These are phyloP conservation scores for Ranitomeya variabilis DNA, from an alignment of 2,113 vertebrate genomes.

Conservation along the genomic window DNA sequence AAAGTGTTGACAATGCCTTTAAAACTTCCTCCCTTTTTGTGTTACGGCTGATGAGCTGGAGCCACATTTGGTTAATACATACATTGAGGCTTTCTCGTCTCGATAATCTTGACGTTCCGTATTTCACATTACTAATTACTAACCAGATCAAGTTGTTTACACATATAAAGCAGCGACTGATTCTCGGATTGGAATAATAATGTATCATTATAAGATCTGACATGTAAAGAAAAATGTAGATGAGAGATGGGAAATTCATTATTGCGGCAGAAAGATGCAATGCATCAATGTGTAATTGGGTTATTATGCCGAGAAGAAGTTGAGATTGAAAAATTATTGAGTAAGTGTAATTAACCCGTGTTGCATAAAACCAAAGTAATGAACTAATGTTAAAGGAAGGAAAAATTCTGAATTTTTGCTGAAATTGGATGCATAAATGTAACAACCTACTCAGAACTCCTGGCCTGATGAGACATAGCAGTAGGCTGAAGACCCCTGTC, in stretches of 20 bases:
- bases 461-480: too few species aligned
- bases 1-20: too few species aligned
- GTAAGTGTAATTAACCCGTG: conserved; percentile 34
- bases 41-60: too few species aligned
- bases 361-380: conserved; percentile 2
- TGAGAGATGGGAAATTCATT: conserved; percentile 34
- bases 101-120: background rate
- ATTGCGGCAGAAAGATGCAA: conserved; percentile 40
- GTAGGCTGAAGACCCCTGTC: too few species aligned
- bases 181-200: conserved; percentile 33
- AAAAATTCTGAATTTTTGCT: background rate
- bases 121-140: conserved; percentile 24
- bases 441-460: background rate
- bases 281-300: conserved; percentile 46
- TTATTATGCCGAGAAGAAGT: conserved; percentile 37
- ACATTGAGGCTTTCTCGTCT: background rate
- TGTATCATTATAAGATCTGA: conserved; percentile 35
- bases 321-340: conserved; percentile 46
- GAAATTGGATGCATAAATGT: background rate
- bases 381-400: background rate
- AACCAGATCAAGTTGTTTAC: conserved; percentile 19
- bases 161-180: background rate
- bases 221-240: conserved; percentile 39
- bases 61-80: background rate
- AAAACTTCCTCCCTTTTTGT: too few species aligned